Evolutionary conservation across 2,797 vertebrate species (phyloP), one percentile per base, ranked within the genome.

Genomic region (Glyptemys insculpta): DNA sequence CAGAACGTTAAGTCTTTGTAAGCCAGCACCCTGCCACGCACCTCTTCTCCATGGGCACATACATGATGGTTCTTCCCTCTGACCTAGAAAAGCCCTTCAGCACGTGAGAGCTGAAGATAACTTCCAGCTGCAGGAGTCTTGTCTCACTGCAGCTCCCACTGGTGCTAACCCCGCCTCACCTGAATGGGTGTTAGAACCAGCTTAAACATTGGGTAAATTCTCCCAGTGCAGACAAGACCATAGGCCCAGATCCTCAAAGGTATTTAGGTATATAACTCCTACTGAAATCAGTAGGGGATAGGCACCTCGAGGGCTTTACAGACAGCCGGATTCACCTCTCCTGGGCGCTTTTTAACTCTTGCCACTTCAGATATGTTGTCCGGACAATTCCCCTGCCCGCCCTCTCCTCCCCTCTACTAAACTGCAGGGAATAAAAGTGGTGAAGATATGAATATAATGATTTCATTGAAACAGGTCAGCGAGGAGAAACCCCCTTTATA

Each of bases 301-400:
- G 65, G n/a, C 5, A 72, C 76, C 90, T 81, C 85, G 84, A 74
- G 84, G 62, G 74, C 87, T 96, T 81, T 86, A 47, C 84, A 92
- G 92, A 59, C 81, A 80, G 81, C 79, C 95, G 10, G 0, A 87
- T 82, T 94, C 93, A 94, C 86, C 88, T 90, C 83, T 91, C 62
- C 88, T 59, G 44, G 87, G 92, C 88, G 53, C 23, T 90, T 96
- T 87, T 91, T 49, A 84, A 91, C 91, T 93, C 78, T 81, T 95
- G 92, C 95, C 91, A 94, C 88, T 93, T 93, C 93, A 95, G 94
- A 93, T 84, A 54, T 83, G 50, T 96, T 94, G 96, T 97, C 65
- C 86, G 94, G 62, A 92, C 81, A 72, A 83, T 93, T 94, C 81
- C 52, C 96, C 85, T 0, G 0, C 72, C 53, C 89, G 86, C 57